Conservation (phyloP, 2,113 vertebrate species). For the Chaenogobius annularis region DNA sequence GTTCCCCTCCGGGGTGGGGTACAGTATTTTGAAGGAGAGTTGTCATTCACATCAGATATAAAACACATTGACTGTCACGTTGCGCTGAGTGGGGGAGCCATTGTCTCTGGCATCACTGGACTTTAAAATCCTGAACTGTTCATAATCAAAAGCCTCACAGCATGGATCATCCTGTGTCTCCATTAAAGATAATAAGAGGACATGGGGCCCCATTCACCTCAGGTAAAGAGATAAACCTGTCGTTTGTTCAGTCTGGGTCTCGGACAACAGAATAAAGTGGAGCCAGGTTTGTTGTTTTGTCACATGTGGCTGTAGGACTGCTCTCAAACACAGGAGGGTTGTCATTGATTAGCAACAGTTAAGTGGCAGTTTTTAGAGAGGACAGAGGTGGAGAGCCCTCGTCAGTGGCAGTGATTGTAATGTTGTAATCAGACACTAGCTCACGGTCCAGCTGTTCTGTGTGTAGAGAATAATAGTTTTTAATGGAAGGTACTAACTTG, state of each 20-base stretch:
- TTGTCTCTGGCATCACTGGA: constrained; percentile 73
- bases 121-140: constrained; percentile 67
- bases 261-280: constrained; percentile 69
- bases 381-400: constrained; percentile 70
- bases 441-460: constrained; percentile 62
- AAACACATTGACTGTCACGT: constrained; percentile 70
- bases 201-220: constrained; percentile 68
- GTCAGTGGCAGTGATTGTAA: constrained; percentile 64
- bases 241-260: constrained; percentile 74
- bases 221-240: constrained; percentile 63
- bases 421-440: constrained; percentile 58
- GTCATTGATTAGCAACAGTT: constrained; percentile 70
- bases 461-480: constrained; percentile 60
- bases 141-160: constrained; percentile 80
- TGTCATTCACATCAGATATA: constrained; percentile 76
- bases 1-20: constrained; percentile 60
- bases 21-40: constrained; percentile 74
- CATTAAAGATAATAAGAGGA: constrained; percentile 80
- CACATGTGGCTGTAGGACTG: constrained; percentile 67
- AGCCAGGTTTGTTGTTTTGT: constrained; percentile 76
- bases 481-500: constrained; percentile 69
- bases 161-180: constrained; percentile 77
- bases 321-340: constrained; percentile 61
- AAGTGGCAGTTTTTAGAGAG: constrained; percentile 49
- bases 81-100: constrained; percentile 75